Percentiles rank a stretch among this genome's conserved stretches.
These are phyloP conservation scores for Calameuta filiformis DNA, from an alignment of 2,888 invertebrate species.

Conservation along the genomic window DNA sequence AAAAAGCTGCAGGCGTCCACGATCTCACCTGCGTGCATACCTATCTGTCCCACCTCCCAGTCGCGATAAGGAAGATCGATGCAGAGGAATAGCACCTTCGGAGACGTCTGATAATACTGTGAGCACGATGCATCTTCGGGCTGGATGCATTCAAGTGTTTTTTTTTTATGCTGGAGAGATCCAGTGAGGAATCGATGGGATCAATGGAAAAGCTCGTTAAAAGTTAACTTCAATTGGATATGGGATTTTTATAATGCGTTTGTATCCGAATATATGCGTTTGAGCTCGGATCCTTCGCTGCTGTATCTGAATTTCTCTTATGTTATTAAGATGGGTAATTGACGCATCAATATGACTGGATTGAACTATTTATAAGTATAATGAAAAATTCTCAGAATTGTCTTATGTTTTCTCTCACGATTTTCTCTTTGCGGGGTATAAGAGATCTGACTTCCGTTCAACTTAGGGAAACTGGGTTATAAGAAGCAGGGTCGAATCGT, in stretches of 20 bases:
- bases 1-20: slow-evolving; percentile 13
- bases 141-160: background rate
- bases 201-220: background rate
- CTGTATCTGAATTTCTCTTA: background rate
- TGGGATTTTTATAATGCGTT: background rate
- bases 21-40: slow-evolving; percentile 13
- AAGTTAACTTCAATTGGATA: background rate
- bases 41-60: background rate
- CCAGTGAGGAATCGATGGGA: background rate
- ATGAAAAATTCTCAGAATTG: background rate
- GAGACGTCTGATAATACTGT: background rate
- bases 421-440: background rate
- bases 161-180: background rate
- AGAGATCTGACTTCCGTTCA: background rate
- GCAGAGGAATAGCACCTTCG: background rate
- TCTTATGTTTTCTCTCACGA: background rate
- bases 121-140: background rate
- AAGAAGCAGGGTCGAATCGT: background rate
- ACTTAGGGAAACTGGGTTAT: background rate
- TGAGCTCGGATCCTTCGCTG: background rate
- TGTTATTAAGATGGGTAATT: background rate
- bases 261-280: background rate
- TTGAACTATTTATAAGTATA: background rate
- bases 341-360: background rate
- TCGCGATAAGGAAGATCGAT: slow-evolving; percentile 7